These are phyloP conservation scores for Plebejus melissa DNA, from an alignment of 2,888 invertebrate species.

Conservation along the genomic window DNA sequence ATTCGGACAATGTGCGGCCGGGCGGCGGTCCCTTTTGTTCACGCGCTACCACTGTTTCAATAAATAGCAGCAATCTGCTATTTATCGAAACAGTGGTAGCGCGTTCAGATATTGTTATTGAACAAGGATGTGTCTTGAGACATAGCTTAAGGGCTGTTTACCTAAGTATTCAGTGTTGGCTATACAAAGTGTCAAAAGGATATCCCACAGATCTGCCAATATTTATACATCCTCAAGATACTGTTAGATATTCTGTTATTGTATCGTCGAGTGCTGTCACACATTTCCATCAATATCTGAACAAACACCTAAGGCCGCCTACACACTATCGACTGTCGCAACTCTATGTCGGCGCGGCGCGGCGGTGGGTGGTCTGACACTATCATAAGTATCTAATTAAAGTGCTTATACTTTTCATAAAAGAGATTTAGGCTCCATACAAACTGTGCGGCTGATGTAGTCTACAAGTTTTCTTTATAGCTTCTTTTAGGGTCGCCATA, in stretches of 20 bases:
- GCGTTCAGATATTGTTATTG: too few species aligned
- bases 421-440: neutral
- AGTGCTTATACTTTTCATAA: constrained; percentile 32
- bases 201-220: constrained; percentile 3
- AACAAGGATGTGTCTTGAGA: too few species aligned
- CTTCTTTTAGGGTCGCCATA: too few species aligned
- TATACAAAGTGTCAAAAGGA: neutral
- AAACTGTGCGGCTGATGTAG: neutral
- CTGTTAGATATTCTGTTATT: constrained; percentile 21
- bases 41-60: too few species aligned
- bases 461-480: too few species aligned
- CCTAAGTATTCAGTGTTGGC: neutral
- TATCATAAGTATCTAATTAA: constrained; percentile 71
- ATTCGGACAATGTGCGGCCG: too few species aligned
- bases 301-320: constrained; percentile 41
- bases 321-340: constrained; percentile 52
- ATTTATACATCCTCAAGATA: neutral
- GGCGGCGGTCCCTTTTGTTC: too few species aligned
- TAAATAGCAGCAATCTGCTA: too few species aligned
- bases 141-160: neutral
- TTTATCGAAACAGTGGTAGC: too few species aligned
- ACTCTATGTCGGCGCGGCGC: constrained; percentile 38
- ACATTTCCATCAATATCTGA: constrained; percentile 34
- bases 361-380: constrained; percentile 57
- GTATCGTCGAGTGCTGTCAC: constrained; percentile 35